Percentiles rank a stretch among this genome's conserved stretches.
Evolutionary conservation across 2,888 invertebrate species (phyloP).

Genomic region (Dryobota labecula): DNA sequence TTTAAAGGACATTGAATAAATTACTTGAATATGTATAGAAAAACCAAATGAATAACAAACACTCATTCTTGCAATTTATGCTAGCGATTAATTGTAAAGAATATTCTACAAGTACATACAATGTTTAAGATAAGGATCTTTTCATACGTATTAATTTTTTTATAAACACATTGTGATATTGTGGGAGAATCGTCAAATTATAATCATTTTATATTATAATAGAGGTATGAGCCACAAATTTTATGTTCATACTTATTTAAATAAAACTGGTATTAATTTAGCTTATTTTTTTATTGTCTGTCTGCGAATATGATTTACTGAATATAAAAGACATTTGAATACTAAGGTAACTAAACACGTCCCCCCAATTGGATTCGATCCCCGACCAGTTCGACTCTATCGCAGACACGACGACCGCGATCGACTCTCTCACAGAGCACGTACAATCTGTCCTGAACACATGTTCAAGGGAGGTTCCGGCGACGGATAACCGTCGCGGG

Average conservation of each 20-base stretch:
- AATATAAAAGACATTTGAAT: not conserved
- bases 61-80: conserved; percentile 1
- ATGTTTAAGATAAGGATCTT: conserved; percentile 5
- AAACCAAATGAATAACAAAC: not conserved
- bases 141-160: not conserved
- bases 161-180: conserved; percentile 10
- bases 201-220: conserved; percentile 3
- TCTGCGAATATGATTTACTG: conserved; percentile 4
- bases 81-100: conserved; percentile 9
- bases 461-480: no score
- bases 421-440: no score
- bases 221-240: conserved; percentile 8
- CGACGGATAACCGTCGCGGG: no score
- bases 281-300: not conserved
- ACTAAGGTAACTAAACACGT: not conserved
- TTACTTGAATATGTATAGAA: conserved; percentile 3
- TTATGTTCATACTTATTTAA: conserved; percentile 8
- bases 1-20: not conserved
- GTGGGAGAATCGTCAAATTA: conserved; percentile 32
- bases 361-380: no score
- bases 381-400: no score
- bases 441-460: no score
- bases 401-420: no score
- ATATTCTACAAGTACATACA: not conserved
- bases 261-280: conserved; percentile 17